These are phyloP conservation scores for Thamnophis sirtalis DNA, from an alignment of 2,113 vertebrate genomes.

Conservation along the genomic window DNA sequence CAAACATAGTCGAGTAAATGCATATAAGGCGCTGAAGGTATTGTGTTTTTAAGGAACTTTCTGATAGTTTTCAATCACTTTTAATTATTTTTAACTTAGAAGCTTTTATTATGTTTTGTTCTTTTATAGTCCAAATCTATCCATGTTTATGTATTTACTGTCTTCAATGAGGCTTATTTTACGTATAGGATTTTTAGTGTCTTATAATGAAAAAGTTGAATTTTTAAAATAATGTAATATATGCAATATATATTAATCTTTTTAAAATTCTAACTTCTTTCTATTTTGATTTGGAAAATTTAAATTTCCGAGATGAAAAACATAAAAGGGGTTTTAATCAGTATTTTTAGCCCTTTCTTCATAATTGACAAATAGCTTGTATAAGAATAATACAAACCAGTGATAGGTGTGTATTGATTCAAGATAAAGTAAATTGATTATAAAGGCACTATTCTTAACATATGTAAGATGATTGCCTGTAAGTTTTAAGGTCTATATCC, in stretches of 20 bases:
- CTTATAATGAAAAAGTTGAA: background rate
- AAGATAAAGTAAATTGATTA: constrained; percentile 20
- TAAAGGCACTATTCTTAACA: constrained; percentile 53
- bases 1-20: background rate
- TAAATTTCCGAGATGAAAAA: constrained; percentile 55
- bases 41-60: background rate
- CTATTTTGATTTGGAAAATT: constrained; percentile 29
- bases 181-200: background rate
- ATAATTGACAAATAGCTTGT: constrained; percentile 5
- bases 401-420: background rate
- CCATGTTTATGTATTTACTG: background rate
- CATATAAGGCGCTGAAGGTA: background rate
- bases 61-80: background rate
- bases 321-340: constrained; percentile 48
- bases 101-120: background rate
- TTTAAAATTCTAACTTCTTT: constrained; percentile 19
- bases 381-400: constrained; percentile 20
- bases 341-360: constrained; percentile 43
- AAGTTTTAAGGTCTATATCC: background rate
- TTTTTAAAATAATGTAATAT: background rate
- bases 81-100: background rate
- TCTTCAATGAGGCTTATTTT: background rate
- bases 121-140: background rate
- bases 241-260: background rate
- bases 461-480: constrained; percentile 12